These are phyloP conservation scores for Gonioctena quinquepunctata DNA, from an alignment of 1,140 invertebrate genomes.

Conservation along the genomic window DNA sequence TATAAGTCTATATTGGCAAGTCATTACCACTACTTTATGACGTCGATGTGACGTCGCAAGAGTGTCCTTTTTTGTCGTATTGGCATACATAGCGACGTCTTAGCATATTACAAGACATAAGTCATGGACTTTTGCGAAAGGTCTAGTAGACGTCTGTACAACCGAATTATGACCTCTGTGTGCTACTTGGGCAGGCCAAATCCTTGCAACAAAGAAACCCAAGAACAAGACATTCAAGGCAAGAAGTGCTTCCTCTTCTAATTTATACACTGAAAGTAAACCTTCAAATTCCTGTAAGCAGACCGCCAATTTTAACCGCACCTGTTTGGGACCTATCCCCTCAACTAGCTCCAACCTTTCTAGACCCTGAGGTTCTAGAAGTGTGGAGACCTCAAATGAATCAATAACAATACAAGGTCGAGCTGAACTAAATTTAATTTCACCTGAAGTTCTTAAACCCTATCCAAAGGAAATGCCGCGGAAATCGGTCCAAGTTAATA, in stretches of 20 bases:
- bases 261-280: neutral
- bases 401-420: neutral
- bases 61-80: too few relatives aligned
- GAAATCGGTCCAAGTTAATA: neutral
- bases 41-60: too few relatives aligned
- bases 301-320: conserved; percentile 1
- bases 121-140: too few relatives aligned
- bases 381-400: neutral
- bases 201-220: neutral
- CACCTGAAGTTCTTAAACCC: neutral
- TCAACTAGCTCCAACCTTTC: neutral
- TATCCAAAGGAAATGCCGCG: neutral
- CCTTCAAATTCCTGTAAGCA: neutral
- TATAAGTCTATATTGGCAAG: too few relatives aligned
- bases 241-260: neutral
- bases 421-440: neutral
- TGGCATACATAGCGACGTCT: too few relatives aligned
- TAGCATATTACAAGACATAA: too few relatives aligned
- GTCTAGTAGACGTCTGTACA: too few relatives aligned
- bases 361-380: neutral
- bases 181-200: too few relatives aligned
- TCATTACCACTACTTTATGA: too few relatives aligned
- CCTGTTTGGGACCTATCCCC: neutral
- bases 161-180: too few relatives aligned
- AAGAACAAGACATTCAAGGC: neutral